Evolutionary conservation across 2,113 vertebrate species (phyloP).

Genomic region (Sterna hirundo): DNA sequence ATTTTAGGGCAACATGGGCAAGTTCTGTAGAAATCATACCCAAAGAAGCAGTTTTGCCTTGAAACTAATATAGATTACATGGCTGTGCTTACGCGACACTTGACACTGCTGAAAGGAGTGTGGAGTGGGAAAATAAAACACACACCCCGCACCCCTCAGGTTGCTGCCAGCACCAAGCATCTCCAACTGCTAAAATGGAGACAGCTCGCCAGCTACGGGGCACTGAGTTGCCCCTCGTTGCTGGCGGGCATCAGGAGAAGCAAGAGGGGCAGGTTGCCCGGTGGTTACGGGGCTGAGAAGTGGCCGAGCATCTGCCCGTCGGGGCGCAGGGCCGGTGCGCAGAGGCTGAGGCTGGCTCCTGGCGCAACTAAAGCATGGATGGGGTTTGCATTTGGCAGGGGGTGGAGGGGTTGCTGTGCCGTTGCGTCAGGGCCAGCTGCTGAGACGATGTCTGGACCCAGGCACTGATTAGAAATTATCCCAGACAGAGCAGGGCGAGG

Average conservation of each 20-base stretch:
- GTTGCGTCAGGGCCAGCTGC: not conserved
- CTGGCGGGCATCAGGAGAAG: not conserved
- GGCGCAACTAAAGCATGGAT: not conserved
- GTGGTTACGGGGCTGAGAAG: rapidly evolving
- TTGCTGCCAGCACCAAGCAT: not conserved
- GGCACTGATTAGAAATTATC: slow-evolving; percentile 23
- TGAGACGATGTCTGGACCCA: slow-evolving; percentile 24
- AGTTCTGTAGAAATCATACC: not conserved
- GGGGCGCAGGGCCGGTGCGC: rapidly evolving
- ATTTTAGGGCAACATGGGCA: not conserved
- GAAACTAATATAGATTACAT: not conserved
- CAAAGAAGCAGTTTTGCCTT: not conserved
- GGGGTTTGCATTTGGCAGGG: not conserved
- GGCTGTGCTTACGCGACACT: not conserved
- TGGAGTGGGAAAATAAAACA: not conserved
- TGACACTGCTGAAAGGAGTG: not conserved
- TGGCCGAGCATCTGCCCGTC: not conserved
- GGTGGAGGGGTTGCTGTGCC: not conserved
- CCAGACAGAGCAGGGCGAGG: not conserved
- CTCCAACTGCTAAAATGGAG: not conserved
- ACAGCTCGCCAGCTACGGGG: not conserved
- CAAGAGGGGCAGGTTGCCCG: not conserved
- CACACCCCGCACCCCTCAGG: rapidly evolving
- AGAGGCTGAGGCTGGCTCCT: not conserved
- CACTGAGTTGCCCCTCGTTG: not conserved